Evolutionary conservation across 2,888 invertebrate genomes (phyloP), one percentile per base, ranked within the genome.

Genomic region (Hermodice carunculata): DNA sequence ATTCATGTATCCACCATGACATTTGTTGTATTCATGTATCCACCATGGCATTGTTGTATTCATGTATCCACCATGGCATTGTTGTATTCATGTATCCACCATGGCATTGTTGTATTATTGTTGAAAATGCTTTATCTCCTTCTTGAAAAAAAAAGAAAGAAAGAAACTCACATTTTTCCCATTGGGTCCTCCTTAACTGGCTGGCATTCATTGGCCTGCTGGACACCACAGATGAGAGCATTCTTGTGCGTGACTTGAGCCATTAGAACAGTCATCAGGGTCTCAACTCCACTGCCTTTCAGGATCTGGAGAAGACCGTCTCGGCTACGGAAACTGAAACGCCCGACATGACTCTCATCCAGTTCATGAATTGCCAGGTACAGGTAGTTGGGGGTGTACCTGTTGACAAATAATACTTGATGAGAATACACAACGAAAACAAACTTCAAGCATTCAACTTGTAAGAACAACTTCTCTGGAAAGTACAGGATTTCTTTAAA

Each of bases 201-300:
- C 29, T 79, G 78, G 61, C 83, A 85, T 42, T 75, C 72, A 69
- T 78, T 72, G n/a, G 78, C 81, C 61, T 82, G 82, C 61, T 80
- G 79, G 1, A 86, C 79, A 17, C 82, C 83, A 44, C 80, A 72
- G 3, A 81, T 75, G 37, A 86, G 71, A 34, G 81, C 76, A 71
- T 86, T 85, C 71, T 83, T 85, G 71, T 86, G 85, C 4, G 81
- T 78, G n/a, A 85, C 64, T 73, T 86, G 86, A 14, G 78, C 66
- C 64, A 82, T 81, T 29, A 85, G 69, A 28, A 79, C 77, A n/a
- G 79, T 76, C 68, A 81, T 81, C n/a, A 71, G 51, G 57, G 78
- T 85, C 62, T 84, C 81, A 51, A 85, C 31, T 2, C 83, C 81
- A n/a, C 76, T 77, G 6, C 75, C 69, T 43, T 76, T 73, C 61